Percentiles rank a stretch among this genome's conserved stretches.
phyloP scores from a whole-genome alignment of 2,797 vertebrate species.

The Anomalospiza imberbis region DNA sequence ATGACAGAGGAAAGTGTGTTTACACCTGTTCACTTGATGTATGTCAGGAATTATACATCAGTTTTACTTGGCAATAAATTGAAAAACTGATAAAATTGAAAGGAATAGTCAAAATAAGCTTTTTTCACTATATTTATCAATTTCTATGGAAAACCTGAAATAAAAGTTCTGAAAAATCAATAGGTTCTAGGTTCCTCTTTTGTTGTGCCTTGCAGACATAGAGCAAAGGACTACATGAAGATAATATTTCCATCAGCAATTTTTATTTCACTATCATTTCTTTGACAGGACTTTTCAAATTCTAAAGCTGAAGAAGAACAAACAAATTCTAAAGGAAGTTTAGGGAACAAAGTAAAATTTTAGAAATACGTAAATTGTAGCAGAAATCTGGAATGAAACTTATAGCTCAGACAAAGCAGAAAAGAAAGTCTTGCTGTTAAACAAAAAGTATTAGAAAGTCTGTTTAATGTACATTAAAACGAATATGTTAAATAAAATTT shows the following conservation, averaged over 20 bases:
- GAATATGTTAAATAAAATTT: not conserved
- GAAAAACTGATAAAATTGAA: not conserved
- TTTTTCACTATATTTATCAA: not conserved
- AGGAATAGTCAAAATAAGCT: not conserved
- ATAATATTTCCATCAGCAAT: not conserved
- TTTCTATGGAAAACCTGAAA: not conserved
- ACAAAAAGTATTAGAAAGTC: not conserved
- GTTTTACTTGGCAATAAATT: not conserved
- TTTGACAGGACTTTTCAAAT: not conserved
- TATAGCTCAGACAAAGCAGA: not conserved
- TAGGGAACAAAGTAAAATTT: not conserved
- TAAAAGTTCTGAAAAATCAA: not conserved
- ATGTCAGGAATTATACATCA: not conserved
- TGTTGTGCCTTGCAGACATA: not conserved
- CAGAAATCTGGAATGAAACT: not conserved
- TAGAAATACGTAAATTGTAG: not conserved
- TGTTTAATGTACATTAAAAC: not conserved
- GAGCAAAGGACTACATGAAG: not conserved
- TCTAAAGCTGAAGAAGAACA: not conserved
- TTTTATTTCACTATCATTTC: not conserved
- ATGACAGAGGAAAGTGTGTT: not conserved
- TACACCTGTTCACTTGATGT: not conserved
- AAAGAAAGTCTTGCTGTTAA: not conserved
- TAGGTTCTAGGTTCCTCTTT: not conserved
- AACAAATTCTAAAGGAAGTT: not conserved